phyloP scores from a whole-genome alignment of 2,888 invertebrate genomes.

The Synanthedon vespiformis region DNA sequence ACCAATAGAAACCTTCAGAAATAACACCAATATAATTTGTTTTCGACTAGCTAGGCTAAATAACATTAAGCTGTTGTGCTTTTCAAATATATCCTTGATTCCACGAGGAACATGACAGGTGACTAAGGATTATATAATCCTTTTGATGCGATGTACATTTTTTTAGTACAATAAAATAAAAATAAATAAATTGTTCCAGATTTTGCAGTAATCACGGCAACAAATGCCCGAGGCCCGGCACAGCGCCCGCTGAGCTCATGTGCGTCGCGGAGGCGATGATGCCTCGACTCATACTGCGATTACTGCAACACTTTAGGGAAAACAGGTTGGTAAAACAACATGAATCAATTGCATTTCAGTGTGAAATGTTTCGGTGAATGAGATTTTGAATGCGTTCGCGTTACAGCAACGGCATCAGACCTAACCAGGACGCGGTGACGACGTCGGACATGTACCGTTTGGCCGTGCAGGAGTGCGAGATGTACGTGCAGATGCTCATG shows the following conservation, averaged over 20 bases:
- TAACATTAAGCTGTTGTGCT: too few species aligned
- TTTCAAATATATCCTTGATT: too few species aligned
- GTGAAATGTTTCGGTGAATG: too few species aligned
- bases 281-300: constrained; percentile 89
- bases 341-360: too few species aligned
- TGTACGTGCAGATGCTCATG: constrained; percentile 90
- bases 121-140: too few species aligned
- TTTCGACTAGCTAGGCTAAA: too few species aligned
- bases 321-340: constrained; percentile 66
- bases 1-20: too few species aligned
- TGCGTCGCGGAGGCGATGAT: constrained; percentile 94
- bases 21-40: too few species aligned
- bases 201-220: constrained; percentile 96
- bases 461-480: constrained; percentile 87
- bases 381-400: too few species aligned
- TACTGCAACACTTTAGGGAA: constrained; percentile 92
- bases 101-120: too few species aligned
- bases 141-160: too few species aligned
- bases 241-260: constrained; percentile 88
- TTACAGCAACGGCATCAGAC: not conserved
- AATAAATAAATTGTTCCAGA: constrained; percentile 46
- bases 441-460: constrained; percentile 74
- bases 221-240: constrained; percentile 82
- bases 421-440: constrained; percentile 9
- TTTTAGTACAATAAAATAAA: too few species aligned